phyloP scores from a whole-genome alignment of 2,113 vertebrate genomes.

The Phasianus colchicus region DNA sequence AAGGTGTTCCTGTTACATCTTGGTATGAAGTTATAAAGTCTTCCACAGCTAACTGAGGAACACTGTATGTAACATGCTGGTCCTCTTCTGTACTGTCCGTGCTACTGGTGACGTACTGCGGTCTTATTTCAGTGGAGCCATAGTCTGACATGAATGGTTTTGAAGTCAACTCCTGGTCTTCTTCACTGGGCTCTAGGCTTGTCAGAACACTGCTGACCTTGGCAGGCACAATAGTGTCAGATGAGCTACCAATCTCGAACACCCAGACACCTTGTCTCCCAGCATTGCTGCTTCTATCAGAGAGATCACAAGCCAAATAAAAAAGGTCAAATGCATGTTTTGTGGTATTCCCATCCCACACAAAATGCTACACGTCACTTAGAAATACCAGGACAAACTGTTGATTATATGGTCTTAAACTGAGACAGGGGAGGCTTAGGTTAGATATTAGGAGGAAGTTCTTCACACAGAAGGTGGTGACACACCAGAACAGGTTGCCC shows the following conservation, averaged over 20 bases:
- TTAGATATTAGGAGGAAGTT: no score
- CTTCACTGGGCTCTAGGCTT: neutral
- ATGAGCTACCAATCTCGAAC: slow-evolving; percentile 88
- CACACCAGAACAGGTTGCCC: no score
- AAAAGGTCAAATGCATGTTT: neutral
- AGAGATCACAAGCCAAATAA: neutral
- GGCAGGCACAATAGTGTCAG: slow-evolving; percentile 80
- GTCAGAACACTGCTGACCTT: slow-evolving; percentile 71
- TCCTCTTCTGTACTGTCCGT: slow-evolving; percentile 43
- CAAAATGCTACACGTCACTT: neutral
- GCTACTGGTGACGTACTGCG: slow-evolving; percentile 35
- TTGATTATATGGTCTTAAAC: no score
- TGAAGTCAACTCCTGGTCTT: slow-evolving; percentile 57
- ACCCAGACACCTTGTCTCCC: slow-evolving; percentile 90
- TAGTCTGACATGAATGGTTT: slow-evolving; percentile 42
- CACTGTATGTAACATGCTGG: neutral
- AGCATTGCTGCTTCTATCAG: slow-evolving; percentile 87
- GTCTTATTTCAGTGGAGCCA: slow-evolving; percentile 61
- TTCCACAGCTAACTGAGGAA: neutral
- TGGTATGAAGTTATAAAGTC: slow-evolving; percentile 27
- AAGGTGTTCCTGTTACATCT: slow-evolving; percentile 38
- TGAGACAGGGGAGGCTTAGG: no score
- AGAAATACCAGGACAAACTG: neutral
- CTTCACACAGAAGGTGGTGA: no score
- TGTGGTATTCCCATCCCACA: neutral